Evolutionary conservation across 2,888 invertebrate genomes (phyloP).

Genomic region (Sceliomorpha sp.): DNA sequence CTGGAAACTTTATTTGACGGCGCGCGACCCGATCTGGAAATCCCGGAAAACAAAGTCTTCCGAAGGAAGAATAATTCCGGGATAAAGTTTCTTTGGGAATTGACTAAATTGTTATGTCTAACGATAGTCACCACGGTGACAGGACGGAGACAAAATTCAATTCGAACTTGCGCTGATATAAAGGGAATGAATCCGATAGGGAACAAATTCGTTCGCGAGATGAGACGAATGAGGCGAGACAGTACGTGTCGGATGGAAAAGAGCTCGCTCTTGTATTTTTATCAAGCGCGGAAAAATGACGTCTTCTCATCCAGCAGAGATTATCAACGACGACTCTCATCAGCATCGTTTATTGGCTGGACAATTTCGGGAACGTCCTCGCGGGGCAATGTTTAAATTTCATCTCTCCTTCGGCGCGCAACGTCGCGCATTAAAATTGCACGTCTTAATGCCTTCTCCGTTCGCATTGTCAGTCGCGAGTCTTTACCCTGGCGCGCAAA

Average conservation of each 20-base stretch:
- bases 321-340: too few relatives aligned
- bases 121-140: constrained; percentile 51
- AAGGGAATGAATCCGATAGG: constrained; percentile 41
- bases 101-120: constrained; percentile 62
- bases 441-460: constrained; percentile 38
- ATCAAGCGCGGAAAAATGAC: constrained; percentile 19
- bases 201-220: constrained; percentile 37
- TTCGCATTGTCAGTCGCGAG: constrained; percentile 34
- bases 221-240: constrained; percentile 32
- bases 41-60: constrained; percentile 47
- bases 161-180: constrained; percentile 55
- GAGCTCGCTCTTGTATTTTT: constrained; percentile 21
- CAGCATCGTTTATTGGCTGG: too few relatives aligned
- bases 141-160: constrained; percentile 61
- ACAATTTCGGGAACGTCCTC: constrained; percentile 1
- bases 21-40: constrained; percentile 45
- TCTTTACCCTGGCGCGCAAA: constrained; percentile 34
- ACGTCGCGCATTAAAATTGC: constrained; percentile 21
- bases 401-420: constrained; percentile 15
- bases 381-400: constrained; percentile 27
- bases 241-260: constrained; percentile 32
- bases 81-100: constrained; percentile 53
- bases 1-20: constrained; percentile 48
- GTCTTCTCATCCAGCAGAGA: neutral
- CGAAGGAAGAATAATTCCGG: constrained; percentile 42